Percentiles rank a stretch among this genome's conserved stretches.
These are phyloP conservation scores for Drosophila tropicalis DNA, from an alignment of 1,140 invertebrate genomes.

Conservation along the genomic window DNA sequence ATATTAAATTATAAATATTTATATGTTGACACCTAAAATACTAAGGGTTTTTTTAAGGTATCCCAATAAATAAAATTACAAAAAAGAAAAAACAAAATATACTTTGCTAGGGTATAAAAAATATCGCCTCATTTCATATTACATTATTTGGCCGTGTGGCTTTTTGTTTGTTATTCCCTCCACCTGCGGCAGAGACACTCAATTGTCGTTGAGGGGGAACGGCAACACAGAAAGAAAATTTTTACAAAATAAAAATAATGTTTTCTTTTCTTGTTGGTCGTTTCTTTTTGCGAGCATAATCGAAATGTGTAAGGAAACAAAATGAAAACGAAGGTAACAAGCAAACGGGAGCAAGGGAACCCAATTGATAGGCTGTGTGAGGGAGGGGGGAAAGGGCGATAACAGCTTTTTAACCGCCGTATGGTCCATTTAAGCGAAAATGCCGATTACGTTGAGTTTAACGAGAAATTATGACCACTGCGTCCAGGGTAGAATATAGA, in stretches of 20 bases:
- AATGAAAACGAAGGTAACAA: constrained; percentile 34
- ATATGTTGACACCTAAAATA: no score
- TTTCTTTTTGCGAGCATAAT: constrained; percentile 59
- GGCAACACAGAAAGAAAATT: constrained; percentile 34
- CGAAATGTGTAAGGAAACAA: constrained; percentile 63
- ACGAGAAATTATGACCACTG: constrained; percentile 76
- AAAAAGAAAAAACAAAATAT: no score
- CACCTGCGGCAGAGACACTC: constrained; percentile 18
- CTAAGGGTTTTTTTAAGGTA: constrained; percentile 20
- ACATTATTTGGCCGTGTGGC: not conserved
- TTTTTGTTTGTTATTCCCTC: not conserved
- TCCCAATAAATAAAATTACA: not conserved
- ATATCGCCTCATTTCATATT: not conserved
- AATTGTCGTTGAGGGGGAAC: constrained; percentile 64
- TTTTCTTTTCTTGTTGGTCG: constrained; percentile 22
- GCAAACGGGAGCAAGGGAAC: not conserved
- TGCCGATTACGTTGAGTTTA: constrained; percentile 77
- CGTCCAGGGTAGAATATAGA: constrained; percentile 28
- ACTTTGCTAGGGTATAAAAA: not conserved
- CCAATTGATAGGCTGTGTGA: constrained; percentile 17
- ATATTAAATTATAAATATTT: no score
- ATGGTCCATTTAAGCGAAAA: constrained; percentile 80
- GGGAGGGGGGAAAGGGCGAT: constrained; percentile 36
- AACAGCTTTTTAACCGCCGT: constrained; percentile 79
- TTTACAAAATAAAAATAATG: constrained; percentile 54